phyloP scores from a whole-genome alignment of 2,113 vertebrate genomes.

The Platysteira castanea region DNA sequence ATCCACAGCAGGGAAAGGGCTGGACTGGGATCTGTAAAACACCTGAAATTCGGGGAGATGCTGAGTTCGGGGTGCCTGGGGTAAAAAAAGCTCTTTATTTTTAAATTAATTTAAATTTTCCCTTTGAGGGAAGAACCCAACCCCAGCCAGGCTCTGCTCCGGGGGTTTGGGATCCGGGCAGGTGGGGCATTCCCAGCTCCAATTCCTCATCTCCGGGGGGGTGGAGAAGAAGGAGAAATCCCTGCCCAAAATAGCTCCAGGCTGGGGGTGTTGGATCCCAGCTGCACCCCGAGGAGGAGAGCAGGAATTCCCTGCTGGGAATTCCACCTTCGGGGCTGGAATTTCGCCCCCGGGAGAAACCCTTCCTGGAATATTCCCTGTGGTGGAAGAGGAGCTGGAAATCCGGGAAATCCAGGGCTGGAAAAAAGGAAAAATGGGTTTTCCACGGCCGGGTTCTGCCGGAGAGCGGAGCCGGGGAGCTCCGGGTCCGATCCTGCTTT shows the following conservation, averaged over 20 bases:
- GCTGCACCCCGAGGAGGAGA: too few relatives aligned
- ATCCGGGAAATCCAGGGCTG: neutral
- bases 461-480: neutral
- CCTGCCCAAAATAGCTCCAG: neutral
- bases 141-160: neutral
- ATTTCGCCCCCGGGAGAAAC: neutral
- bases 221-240: neutral
- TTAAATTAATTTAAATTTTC: fast-evolving
- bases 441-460: neutral
- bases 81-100: neutral
- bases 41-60: neutral
- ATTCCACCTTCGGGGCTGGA: neutral
- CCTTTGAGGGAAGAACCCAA: neutral
- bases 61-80: neutral
- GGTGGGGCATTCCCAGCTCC: neutral
- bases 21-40: neutral
- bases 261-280: neutral
- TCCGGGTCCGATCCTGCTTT: neutral
- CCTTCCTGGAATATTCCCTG: too few relatives aligned
- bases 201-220: neutral
- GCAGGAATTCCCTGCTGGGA: neutral
- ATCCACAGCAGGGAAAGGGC: fast-evolving
- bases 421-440: neutral
- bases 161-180: neutral
- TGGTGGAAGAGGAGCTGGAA: neutral